These are phyloP conservation scores for Galerucella pusilla DNA, from an alignment of 2,888 invertebrate genomes.

Conservation along the genomic window DNA sequence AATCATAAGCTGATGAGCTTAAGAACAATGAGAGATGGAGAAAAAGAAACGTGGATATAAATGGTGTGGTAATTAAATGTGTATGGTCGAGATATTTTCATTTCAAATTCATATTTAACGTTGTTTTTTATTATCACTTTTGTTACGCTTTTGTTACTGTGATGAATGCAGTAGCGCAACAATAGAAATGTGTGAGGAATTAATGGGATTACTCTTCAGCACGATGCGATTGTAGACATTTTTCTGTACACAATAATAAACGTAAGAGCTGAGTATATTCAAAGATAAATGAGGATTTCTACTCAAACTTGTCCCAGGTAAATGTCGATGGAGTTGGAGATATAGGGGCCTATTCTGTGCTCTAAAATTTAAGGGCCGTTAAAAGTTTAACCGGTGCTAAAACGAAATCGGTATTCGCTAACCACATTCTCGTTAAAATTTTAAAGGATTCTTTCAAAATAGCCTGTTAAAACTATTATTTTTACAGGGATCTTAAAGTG, in stretches of 20 bases:
- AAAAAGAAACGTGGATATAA: slow-evolving; percentile 32
- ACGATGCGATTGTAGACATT: neutral
- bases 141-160: slow-evolving; percentile 13
- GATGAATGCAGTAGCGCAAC: slow-evolving; percentile 7
- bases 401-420: too few relatives aligned
- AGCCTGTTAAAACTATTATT: too few relatives aligned
- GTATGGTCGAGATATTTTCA: slow-evolving; percentile 33
- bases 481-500: too few relatives aligned
- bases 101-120: slow-evolving; percentile 34
- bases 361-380: too few relatives aligned
- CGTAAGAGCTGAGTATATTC: neutral
- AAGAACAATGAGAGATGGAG: slow-evolving; percentile 33
- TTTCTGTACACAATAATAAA: neutral
- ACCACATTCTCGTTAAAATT: too few relatives aligned
- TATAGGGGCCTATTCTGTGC: too few relatives aligned
- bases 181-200: neutral
- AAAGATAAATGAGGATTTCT: neutral
- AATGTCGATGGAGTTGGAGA: too few relatives aligned
- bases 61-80: slow-evolving; percentile 36
- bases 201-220: neutral
- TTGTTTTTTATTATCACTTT: slow-evolving; percentile 31
- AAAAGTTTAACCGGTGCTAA: too few relatives aligned
- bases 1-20: slow-evolving; percentile 46
- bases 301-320: too few relatives aligned
- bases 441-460: too few relatives aligned